Percentiles rank a stretch among this genome's conserved stretches.
These are phyloP conservation scores for Ctenosaura bakeri DNA, from an alignment of 2,797 vertebrate species.

Conservation along the genomic window DNA sequence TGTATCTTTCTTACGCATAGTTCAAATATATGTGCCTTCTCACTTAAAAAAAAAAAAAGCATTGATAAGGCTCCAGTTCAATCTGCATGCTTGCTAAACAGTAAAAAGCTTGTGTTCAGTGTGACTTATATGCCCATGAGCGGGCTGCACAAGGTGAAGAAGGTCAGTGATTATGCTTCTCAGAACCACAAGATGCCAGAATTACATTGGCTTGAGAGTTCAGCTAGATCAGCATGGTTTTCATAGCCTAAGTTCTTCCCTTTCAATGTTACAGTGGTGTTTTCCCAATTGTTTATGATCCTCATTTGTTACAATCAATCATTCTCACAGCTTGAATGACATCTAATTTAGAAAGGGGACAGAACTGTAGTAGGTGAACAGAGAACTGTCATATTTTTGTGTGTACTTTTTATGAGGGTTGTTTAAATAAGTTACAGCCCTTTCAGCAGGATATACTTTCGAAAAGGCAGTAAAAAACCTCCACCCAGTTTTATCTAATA, in stretches of 20 bases:
- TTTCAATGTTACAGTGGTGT: neutral
- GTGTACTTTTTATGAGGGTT: conserved; percentile 27
- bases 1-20: neutral
- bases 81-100: neutral
- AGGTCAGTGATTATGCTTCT: neutral
- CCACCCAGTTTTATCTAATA: conserved; percentile 35
- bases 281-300: conserved; percentile 20
- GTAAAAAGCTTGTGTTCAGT: conserved; percentile 29
- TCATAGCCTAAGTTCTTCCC: conserved; percentile 14
- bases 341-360: conserved; percentile 43
- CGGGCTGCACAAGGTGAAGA: neutral
- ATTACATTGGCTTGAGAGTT: conserved; percentile 39
- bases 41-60: conserved; percentile 43
- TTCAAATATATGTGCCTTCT: conserved; percentile 21
- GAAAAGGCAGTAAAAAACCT: conserved; percentile 32
- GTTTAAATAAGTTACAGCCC: conserved; percentile 45
- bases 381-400: neutral
- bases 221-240: neutral
- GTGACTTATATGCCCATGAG: neutral
- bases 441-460: conserved; percentile 12
- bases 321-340: neutral
- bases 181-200: conserved; percentile 23
- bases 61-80: neutral
- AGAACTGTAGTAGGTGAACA: conserved; percentile 10
- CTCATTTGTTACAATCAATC: conserved; percentile 30